Evolutionary conservation across 2,113 vertebrate genomes (phyloP).

Genomic region (Tenebrosternarchus preto): DNA sequence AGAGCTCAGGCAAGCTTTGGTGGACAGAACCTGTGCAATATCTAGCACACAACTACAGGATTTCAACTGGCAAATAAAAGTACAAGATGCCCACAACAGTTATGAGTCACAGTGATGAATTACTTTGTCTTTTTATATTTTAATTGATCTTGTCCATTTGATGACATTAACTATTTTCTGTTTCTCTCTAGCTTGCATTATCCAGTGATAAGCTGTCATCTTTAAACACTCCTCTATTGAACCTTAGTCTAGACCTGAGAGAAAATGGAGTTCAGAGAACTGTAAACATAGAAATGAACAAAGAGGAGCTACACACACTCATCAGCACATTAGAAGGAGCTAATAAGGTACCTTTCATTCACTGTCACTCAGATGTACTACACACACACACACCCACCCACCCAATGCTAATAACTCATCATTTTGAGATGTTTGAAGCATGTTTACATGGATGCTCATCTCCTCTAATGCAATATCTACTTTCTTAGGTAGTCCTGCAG

Average conservation of each 20-base stretch:
- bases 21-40: conserved; percentile 81
- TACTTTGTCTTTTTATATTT: neutral
- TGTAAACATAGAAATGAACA: conserved; percentile 87
- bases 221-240: conserved; percentile 89
- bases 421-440: neutral
- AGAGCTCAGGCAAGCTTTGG: conserved; percentile 81
- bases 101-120: neutral
- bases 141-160: neutral
- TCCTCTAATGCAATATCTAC: conserved; percentile 37
- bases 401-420: too few species aligned
- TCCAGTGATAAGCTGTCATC: conserved; percentile 94
- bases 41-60: conserved; percentile 85
- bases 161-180: neutral
- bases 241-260: conserved; percentile 85
- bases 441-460: neutral
- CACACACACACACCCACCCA: neutral
- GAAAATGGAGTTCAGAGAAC: conserved; percentile 78
- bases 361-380: neutral
- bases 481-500: conserved; percentile 84
- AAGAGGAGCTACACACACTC: conserved; percentile 87
- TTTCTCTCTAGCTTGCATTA: conserved; percentile 81
- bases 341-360: conserved; percentile 82
- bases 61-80: conserved; percentile 98
- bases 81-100: conserved; percentile 52
- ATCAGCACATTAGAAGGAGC: conserved; percentile 88